Conservation (phyloP, 1,140 invertebrate species). For the Pararge aegeria region DNA sequence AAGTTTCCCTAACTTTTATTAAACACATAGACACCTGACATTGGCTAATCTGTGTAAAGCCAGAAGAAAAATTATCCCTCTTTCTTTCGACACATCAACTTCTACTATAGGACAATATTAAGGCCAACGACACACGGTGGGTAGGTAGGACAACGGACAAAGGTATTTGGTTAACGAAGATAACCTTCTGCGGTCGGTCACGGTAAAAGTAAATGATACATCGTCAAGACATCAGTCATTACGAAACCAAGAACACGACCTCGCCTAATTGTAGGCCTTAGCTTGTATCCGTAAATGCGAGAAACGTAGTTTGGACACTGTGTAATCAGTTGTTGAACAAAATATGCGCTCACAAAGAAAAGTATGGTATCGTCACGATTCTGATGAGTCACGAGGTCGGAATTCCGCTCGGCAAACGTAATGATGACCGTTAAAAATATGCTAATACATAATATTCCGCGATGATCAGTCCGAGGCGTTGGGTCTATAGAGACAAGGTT, state of each 20-base stretch:
- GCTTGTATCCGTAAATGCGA: neutral
- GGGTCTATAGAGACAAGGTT: no score
- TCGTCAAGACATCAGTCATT: slow-evolving; percentile 19
- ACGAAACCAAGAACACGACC: neutral
- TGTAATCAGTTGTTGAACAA: slow-evolving; percentile 39
- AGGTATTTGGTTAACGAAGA: neutral
- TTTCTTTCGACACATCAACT: no score
- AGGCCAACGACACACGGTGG: no score
- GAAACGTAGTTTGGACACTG: slow-evolving; percentile 11
- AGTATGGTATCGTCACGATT: slow-evolving; percentile 25
- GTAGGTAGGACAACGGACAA: no score
- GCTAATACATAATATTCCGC: neutral
- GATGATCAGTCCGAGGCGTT: no score
- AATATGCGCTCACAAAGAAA: slow-evolving; percentile 35
- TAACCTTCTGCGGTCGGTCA: slow-evolving; percentile 14
- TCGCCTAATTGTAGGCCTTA: slow-evolving; percentile 2
- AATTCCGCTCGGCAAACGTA: slow-evolving; percentile 29
- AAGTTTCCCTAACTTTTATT: no score
- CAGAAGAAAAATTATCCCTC: no score
- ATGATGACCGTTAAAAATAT: slow-evolving; percentile 1
- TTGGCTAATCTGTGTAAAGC: no score
- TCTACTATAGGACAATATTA: no score
- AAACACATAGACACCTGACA: no score
- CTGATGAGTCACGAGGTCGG: slow-evolving; percentile 36
- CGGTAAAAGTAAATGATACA: neutral